Evolutionary conservation across 2,888 invertebrate genomes (phyloP).

Genomic region (Nysson spinosus): DNA sequence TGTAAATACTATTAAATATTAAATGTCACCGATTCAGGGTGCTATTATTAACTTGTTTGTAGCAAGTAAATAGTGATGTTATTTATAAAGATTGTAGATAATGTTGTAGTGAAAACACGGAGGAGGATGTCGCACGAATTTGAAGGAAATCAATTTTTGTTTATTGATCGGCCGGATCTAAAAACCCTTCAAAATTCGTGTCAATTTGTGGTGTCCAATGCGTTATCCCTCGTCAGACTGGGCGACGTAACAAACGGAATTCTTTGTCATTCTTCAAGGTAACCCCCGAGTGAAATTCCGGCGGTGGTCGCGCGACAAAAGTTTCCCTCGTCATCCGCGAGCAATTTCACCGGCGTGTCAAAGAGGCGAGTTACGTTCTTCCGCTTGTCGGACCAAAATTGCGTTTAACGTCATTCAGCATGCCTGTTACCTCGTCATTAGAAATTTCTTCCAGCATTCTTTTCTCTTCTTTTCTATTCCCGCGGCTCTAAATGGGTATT

Average conservation of each 20-base stretch:
- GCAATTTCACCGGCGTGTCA: conserved; percentile 42
- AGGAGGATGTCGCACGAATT: too few relatives aligned
- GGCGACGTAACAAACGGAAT: neutral
- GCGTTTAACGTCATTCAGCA: conserved; percentile 27
- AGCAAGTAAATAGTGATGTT: too few relatives aligned
- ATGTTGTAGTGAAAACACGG: too few relatives aligned
- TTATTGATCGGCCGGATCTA: too few relatives aligned
- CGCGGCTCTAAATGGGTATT: too few relatives aligned
- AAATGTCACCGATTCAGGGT: too few relatives aligned
- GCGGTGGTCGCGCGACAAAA: conserved; percentile 14
- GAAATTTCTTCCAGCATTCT: neutral
- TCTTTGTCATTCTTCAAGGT: conserved; percentile 14
- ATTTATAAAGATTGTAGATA: too few relatives aligned
- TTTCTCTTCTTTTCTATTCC: too few relatives aligned
- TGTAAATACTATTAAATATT: too few relatives aligned
- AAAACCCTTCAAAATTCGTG: neutral
- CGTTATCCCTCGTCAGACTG: neutral
- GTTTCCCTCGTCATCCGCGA: conserved; percentile 38
- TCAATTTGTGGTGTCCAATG: neutral
- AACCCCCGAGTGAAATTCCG: conserved; percentile 17
- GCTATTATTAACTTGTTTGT: too few relatives aligned
- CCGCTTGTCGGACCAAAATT: conserved; percentile 50
- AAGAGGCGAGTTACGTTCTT: conserved; percentile 16
- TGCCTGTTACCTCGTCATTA: neutral
- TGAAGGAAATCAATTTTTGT: too few relatives aligned